Evolutionary conservation across 2,888 invertebrate genomes (phyloP).

Genomic region (Nephrocerus scutellatus): DNA sequence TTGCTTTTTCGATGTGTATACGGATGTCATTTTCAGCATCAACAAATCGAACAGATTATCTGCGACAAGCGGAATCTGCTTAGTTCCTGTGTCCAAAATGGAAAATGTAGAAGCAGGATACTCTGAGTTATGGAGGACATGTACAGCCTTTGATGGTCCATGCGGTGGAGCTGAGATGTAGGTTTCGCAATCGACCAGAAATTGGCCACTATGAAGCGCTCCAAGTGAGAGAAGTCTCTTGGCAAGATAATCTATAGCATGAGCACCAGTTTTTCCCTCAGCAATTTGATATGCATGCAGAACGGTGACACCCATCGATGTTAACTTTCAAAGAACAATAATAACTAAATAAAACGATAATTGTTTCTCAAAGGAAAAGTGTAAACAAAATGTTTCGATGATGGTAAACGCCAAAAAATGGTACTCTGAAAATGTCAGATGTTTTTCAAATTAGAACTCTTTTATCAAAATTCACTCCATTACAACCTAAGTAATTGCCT

Average conservation of each 20-base stretch:
- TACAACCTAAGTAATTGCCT: too few relatives aligned
- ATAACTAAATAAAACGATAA: not conserved
- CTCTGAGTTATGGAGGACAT: constrained; percentile 92
- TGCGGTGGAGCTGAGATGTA: constrained; percentile 66
- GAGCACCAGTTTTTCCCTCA: constrained; percentile 84
- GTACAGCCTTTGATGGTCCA: constrained; percentile 73
- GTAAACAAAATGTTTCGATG: too few relatives aligned
- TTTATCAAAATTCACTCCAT: too few relatives aligned
- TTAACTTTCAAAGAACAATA: not conserved
- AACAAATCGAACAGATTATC: constrained; percentile 86
- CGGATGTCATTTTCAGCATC: constrained; percentile 80
- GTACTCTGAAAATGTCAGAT: too few relatives aligned
- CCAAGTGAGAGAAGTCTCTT: constrained; percentile 81
- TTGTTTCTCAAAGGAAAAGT: too few relatives aligned
- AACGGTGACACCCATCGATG: constrained; percentile 41
- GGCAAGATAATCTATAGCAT: constrained; percentile 77
- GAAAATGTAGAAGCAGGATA: constrained; percentile 92
- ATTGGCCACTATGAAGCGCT: constrained; percentile 81
- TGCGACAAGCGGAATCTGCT: constrained; percentile 80
- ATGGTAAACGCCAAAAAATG: too few relatives aligned
- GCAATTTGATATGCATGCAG: constrained; percentile 81
- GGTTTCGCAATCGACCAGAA: constrained; percentile 91
- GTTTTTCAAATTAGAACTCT: too few relatives aligned
- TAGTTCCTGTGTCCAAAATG: constrained; percentile 78
- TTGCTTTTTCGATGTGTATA: constrained; percentile 84